These are phyloP conservation scores for Dryadula phaetusa DNA, from an alignment of 2,888 invertebrate genomes.

Conservation along the genomic window DNA sequence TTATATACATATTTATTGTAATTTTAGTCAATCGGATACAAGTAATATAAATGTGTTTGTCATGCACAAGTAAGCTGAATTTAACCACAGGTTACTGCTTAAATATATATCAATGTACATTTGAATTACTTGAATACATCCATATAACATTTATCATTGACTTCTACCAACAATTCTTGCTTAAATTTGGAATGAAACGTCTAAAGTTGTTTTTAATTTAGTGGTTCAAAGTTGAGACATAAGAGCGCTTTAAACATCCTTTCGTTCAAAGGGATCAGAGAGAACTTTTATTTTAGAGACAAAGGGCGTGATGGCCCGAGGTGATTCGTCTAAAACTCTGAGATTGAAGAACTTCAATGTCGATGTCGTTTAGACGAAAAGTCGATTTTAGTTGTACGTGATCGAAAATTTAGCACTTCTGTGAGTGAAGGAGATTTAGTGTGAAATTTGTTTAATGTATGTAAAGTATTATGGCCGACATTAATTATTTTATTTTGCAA, in stretches of 20 bases:
- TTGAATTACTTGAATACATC: no score
- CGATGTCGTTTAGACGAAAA: constrained; percentile 59
- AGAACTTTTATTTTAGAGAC: constrained; percentile 52
- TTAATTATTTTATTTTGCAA: no score
- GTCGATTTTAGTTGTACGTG: constrained; percentile 63
- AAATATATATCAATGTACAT: no score
- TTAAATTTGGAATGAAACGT: neutral
- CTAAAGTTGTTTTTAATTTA: constrained; percentile 30
- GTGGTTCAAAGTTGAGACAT: constrained; percentile 26
- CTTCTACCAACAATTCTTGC: neutral
- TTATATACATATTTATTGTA: no score
- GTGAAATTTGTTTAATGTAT: constrained; percentile 23
- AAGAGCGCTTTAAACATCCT: constrained; percentile 29
- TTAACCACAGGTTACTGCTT: neutral
- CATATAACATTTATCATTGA: no score
- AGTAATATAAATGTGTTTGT: neutral
- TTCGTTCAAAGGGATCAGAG: constrained; percentile 43
- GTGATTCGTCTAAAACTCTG: constrained; percentile 49
- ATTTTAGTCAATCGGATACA: neutral
- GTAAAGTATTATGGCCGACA: neutral
- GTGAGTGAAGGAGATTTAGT: constrained; percentile 49
- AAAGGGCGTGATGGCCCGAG: constrained; percentile 48
- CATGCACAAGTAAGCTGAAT: neutral
- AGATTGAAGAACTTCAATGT: constrained; percentile 50
- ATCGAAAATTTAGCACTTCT: constrained; percentile 57